Evolutionary conservation across 2,888 invertebrate genomes (phyloP), one percentile per base, ranked within the genome.

Genomic region (Stenolophus ochropezus): DNA sequence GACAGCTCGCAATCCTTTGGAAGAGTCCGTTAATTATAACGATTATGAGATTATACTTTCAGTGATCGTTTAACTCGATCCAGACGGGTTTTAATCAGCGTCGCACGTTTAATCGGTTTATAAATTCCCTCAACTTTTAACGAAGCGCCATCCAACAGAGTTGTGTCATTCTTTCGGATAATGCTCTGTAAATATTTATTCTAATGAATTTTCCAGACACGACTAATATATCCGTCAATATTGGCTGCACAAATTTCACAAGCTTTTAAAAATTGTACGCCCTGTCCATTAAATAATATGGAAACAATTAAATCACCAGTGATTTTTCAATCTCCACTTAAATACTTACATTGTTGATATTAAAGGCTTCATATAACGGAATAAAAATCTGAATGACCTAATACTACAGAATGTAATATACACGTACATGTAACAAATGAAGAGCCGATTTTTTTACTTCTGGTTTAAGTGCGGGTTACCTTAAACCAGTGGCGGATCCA

Each of bases 11-110:
- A 53, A 75, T 75, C 51, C 75, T 51, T 73, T 20, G 25, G 11
- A 56, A 76, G 58, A 76, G 76, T 56, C 42, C 76, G 56, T 76
- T 76, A 76, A 76, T 76, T 76, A 76, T 76, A 76, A 56, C 76
- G 76, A 76, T 76, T 76, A 76, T 75, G 75, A n/a, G 75, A 75
- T 75, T 75, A 75, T 75, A 75, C 53, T 75, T 75, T 75, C 53
- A 20, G 23, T 23, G 75, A 75, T 75, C 53, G 51, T 73, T 73
- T 49, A 73, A 49, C 73, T 73, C 49, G 49, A 49, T 73, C 49
- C 73, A 73, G n/a, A 14, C 27, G 20, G 18, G 27, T 69, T 73
- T 73, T 73, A 73, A 73, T 73, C 73, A 73, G 73, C 23, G 21
- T 69, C 65, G 65, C 27, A 18, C 65, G 65, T 69, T 69, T 69